Evolutionary conservation across 2,888 invertebrate genomes (phyloP).

Genomic region (Synergus laeviventris): DNA sequence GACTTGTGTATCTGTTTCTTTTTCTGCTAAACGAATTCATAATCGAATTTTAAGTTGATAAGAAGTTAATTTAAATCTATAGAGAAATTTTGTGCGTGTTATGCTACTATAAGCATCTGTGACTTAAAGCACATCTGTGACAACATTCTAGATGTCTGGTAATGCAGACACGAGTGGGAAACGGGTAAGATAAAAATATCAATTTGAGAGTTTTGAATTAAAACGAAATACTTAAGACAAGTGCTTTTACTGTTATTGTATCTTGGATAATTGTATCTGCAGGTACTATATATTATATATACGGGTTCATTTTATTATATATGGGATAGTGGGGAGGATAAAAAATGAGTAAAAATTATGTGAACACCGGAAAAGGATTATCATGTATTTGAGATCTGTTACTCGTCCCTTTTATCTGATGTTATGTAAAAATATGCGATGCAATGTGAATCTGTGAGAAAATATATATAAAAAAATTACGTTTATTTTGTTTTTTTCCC

Average conservation of each 20-base stretch:
- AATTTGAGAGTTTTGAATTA: conserved; percentile 10
- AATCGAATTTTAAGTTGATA: not conserved
- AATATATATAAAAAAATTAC: conserved; percentile 35
- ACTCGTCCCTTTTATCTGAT: conserved; percentile 12
- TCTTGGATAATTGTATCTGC: conserved; percentile 14
- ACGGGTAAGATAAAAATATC: conserved; percentile 28
- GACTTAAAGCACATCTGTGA: conserved; percentile 21
- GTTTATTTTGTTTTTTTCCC: not conserved
- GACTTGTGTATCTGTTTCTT: not conserved
- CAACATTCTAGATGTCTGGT: not conserved
- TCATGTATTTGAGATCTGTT: not conserved
- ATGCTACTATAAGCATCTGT: not conserved
- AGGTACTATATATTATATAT: conserved; percentile 30
- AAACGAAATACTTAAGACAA: conserved; percentile 34
- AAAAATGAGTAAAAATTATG: conserved; percentile 16
- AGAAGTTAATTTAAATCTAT: not conserved
- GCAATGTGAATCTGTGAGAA: conserved; percentile 27
- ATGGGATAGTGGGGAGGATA: not conserved
- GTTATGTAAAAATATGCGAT: conserved; percentile 27
- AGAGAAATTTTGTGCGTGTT: too few relatives aligned
- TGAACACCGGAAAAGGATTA: conserved; percentile 22
- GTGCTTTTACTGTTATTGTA: conserved; percentile 39
- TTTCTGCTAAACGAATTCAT: not conserved
- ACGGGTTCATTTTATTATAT: conserved; percentile 17
- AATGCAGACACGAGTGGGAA: conserved; percentile 13